Evolutionary conservation across 2,113 vertebrate species (phyloP).

Genomic region (Camelus dromedarius): DNA sequence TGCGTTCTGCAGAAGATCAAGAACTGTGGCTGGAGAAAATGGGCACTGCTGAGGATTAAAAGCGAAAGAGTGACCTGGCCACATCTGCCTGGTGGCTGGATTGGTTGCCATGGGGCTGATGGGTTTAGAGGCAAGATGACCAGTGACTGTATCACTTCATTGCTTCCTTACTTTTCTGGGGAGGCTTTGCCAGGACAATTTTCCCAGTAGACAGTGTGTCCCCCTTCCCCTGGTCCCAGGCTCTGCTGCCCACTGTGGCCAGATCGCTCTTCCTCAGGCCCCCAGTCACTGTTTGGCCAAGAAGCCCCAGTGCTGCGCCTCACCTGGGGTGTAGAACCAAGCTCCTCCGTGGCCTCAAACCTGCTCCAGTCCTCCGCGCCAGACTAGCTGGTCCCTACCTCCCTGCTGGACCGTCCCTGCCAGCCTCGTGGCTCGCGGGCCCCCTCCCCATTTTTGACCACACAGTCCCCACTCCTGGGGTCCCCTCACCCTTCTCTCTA

Average conservation of each 20-base stretch:
- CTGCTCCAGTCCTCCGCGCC: fast-evolving
- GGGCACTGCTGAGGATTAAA: background rate
- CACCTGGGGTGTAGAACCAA: background rate
- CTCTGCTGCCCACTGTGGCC: background rate
- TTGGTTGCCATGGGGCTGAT: background rate
- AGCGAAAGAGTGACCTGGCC: background rate
- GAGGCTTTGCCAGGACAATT: background rate
- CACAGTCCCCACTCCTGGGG: fast-evolving
- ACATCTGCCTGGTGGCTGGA: background rate
- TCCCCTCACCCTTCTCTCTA: background rate
- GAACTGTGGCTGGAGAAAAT: background rate
- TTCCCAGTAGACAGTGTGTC: background rate
- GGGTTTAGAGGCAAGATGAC: background rate
- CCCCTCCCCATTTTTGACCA: background rate
- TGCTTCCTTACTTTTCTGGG: background rate
- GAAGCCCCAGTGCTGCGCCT: background rate
- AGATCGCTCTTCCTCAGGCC: background rate
- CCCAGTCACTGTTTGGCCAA: too few species aligned
- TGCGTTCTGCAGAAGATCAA: too few species aligned
- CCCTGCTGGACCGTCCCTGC: background rate
- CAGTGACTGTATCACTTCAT: background rate
- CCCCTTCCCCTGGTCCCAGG: background rate
- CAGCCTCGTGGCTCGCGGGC: background rate
- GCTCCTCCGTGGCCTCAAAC: background rate
- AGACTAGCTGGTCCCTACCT: background rate